phyloP scores from a whole-genome alignment of 2,113 vertebrate species.

The Ophthalmolycus amberensis region DNA sequence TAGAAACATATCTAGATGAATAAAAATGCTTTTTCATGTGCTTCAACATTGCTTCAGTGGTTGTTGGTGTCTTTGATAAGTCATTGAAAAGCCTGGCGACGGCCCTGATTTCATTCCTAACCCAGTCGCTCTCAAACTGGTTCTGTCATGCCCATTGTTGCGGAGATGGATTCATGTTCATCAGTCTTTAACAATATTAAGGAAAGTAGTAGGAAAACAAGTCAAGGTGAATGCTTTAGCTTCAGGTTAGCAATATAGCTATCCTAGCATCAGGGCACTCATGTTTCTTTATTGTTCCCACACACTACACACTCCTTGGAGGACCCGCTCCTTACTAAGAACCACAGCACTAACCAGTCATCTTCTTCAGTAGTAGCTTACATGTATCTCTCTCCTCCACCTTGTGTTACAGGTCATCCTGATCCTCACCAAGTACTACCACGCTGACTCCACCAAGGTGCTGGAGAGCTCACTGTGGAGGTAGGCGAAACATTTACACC shows the following conservation, averaged over 20 bases:
- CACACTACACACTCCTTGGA: too few species aligned
- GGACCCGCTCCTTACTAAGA: not conserved
- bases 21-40: too few species aligned
- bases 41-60: too few species aligned
- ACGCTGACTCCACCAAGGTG: constrained; percentile 95
- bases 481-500: constrained; percentile 63
- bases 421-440: constrained; percentile 98
- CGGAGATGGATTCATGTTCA: not conserved
- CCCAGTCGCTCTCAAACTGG: not conserved
- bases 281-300: not conserved
- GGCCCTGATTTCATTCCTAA: not conserved
- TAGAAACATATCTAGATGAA: too few species aligned
- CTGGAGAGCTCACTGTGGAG: constrained; percentile 92
- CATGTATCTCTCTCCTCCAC: constrained; percentile 19
- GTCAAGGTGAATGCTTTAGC: not conserved
- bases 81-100: not conserved
- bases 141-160: not conserved
- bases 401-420: constrained; percentile 90
- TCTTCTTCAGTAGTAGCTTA: not conserved
- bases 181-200: not conserved
- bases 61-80: not conserved
- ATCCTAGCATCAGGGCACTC: not conserved
- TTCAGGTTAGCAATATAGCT: not conserved
- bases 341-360: not conserved
- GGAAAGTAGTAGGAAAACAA: not conserved